Evolutionary conservation across 2,113 vertebrate species (phyloP).

Genomic region (Jaculus jaculus): DNA sequence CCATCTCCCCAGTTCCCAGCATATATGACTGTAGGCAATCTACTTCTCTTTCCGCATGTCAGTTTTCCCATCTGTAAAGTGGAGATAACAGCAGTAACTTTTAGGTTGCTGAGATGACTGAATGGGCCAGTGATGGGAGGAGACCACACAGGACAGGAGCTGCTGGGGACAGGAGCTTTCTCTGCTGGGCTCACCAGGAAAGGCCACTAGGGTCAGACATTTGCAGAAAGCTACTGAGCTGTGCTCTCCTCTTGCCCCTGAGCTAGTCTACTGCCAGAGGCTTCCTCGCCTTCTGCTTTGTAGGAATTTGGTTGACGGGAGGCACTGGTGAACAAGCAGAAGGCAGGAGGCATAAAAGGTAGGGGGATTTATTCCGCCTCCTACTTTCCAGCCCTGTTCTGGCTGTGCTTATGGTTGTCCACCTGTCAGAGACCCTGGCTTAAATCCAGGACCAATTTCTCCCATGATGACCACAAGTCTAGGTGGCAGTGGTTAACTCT

Average conservation of each 20-base stretch:
- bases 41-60: not conserved
- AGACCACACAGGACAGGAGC: not conserved
- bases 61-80: not conserved
- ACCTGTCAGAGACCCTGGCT: not conserved
- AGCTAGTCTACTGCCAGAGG: not conserved
- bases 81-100: not conserved
- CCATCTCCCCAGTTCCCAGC: no score
- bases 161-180: not conserved
- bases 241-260: fast-evolving
- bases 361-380: not conserved
- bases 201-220: not conserved
- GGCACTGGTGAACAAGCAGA: not conserved
- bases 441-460: not conserved
- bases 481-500: fast-evolving
- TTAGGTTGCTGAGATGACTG: not conserved
- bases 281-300: not conserved
- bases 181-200: not conserved
- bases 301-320: not conserved
- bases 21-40: not conserved
- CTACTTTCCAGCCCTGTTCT: not conserved
- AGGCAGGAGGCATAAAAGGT: not conserved
- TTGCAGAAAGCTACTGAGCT: not conserved
- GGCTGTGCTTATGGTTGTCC: not conserved
- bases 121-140: not conserved
- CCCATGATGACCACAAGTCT: not conserved